phyloP scores from a whole-genome alignment of 2,888 invertebrate species.

The Leucoma salicis region DNA sequence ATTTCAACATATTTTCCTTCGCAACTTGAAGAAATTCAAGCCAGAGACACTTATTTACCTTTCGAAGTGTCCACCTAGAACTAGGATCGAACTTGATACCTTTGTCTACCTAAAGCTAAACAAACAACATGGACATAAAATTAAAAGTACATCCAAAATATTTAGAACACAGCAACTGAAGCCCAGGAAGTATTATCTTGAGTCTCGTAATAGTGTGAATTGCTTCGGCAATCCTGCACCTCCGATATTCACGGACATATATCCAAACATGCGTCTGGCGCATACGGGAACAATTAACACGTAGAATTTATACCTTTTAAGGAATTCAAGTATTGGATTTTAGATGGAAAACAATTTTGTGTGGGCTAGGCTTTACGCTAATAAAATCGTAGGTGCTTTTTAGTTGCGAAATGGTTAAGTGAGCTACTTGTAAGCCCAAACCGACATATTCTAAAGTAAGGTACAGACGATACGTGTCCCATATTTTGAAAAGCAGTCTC shows the following conservation, averaged over 20 bases:
- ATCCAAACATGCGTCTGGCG: constrained; percentile 9
- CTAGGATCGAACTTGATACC: too few species aligned
- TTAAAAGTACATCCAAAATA: neutral
- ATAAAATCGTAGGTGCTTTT: neutral
- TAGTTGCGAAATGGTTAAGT: too few species aligned
- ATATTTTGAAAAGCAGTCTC: too few species aligned
- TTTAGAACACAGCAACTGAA: neutral
- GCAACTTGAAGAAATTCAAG: too few species aligned
- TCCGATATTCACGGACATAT: constrained; percentile 26
- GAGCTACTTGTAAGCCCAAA: too few species aligned
- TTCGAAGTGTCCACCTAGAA: too few species aligned
- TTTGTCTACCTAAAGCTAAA: too few species aligned
- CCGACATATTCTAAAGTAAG: too few species aligned
- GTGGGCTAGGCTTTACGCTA: neutral
- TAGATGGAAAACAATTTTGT: constrained; percentile 5
- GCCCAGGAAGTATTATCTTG: constrained; percentile 15
- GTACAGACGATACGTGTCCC: too few species aligned
- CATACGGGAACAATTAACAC: constrained; percentile 38
- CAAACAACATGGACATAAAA: neutral
- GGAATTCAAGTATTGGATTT: constrained; percentile 7
- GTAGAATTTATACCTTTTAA: constrained; percentile 19
- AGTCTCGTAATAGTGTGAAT: constrained; percentile 32
- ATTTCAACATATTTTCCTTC: too few species aligned
- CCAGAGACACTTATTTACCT: too few species aligned
- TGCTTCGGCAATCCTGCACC: constrained; percentile 31